Evolutionary conservation across 2,113 vertebrate genomes (phyloP).

Genomic region (Pluvianellus socialis): DNA sequence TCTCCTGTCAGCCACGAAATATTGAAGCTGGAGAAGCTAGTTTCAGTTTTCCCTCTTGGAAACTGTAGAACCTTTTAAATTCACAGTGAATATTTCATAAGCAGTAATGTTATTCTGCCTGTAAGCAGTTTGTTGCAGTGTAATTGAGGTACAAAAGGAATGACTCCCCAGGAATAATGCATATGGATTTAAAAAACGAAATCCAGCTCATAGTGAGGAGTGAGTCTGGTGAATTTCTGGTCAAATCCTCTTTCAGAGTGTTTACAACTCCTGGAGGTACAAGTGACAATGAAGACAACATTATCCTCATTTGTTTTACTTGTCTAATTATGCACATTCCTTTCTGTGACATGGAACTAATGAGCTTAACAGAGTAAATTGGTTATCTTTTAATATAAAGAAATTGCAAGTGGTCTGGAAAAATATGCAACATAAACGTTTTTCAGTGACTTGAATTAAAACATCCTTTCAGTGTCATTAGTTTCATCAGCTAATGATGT

Average conservation of each 20-base stretch:
- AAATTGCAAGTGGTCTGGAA: background rate
- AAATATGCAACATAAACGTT: background rate
- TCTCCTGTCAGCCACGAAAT: background rate
- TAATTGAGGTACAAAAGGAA: background rate
- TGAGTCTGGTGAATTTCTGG: background rate
- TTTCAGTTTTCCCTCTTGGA: background rate
- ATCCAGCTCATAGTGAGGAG: background rate
- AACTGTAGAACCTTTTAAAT: background rate
- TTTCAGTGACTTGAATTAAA: background rate
- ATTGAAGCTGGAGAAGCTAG: background rate
- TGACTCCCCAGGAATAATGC: background rate
- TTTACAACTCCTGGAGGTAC: background rate
- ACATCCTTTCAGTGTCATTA: background rate
- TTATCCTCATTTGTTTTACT: background rate
- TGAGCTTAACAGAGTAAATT: background rate
- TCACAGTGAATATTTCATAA: background rate
- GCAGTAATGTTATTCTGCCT: background rate
- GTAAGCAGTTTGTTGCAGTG: background rate
- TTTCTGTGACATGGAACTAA: background rate
- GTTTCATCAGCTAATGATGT: background rate
- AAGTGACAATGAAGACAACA: background rate
- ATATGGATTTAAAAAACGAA: background rate
- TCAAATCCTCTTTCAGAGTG: background rate
- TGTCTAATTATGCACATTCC: background rate
- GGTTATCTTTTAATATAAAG: background rate